Base-by-base conservation (phyloP, 2,888 invertebrate genomes). In the Ernsta delagoae region DNA sequence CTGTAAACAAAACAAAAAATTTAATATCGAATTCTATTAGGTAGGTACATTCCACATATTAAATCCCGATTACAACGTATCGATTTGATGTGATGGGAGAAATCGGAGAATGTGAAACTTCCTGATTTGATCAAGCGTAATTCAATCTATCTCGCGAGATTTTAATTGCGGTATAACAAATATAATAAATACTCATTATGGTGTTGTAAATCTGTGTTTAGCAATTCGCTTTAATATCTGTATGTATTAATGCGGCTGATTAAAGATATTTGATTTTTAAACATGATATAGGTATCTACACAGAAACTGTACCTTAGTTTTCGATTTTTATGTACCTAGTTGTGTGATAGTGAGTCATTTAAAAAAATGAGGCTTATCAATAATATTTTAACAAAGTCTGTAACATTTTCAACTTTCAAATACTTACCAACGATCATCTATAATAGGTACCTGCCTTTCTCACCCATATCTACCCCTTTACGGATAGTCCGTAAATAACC, bases 101-200 rank as follows among this genome's bases (percentile, higher is more conserved):
- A 50, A 74, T 80, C 81, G 76, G 86, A 86, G 86, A 87, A 24
- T 84, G 85, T 83, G 82, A 78, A 80, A 83, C 82, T 86, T 83
- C 83, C 83, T 89, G 89, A 90, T 90, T 88, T 83, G 87, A 89
- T 90, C 87, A 87, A 77, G 72, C 76, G 78, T 86, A 88, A 89
- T 88, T 86, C 85, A 88, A 89, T 81, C 81, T 78, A 89, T 81
- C 81, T 78, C 77, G 77, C 81, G 78, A 79, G 57, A 50, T 24
- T 50, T 7, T 24, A 50, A 16, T 50, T 50, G 8, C 50, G 50
- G 16, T 8, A 50, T 50, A 50, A 50, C 16, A 24, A 24, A 50
- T 24, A 50, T 48, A 50, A n/a, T 45, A 4, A 45, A 4, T n/a
- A 41, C 4, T 36, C 1, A 6, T 5, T 39, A 39, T 39, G 39